Evolutionary conservation across 2,797 vertebrate species (phyloP).

Genomic region (Anas georgica): DNA sequence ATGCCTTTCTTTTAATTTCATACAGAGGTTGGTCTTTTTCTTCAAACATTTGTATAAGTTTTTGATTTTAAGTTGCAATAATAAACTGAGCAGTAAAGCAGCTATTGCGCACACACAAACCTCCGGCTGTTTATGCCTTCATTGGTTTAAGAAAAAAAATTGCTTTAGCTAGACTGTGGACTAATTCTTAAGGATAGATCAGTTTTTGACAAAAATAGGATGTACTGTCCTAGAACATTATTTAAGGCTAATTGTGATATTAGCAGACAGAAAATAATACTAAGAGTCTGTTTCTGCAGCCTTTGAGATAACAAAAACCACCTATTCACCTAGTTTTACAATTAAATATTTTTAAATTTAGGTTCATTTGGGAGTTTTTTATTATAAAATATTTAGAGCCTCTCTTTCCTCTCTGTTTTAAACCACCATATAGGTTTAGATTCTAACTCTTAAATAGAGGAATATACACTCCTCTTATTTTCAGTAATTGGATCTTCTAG

Average conservation of each 20-base stretch:
- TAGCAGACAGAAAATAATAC: slow-evolving; percentile 33
- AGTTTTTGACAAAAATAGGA: slow-evolving; percentile 46
- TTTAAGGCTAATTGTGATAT: slow-evolving; percentile 5
- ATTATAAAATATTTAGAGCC: background rate
- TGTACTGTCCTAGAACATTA: slow-evolving; percentile 29
- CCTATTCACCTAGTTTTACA: background rate
- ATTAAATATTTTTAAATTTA: slow-evolving; percentile 19
- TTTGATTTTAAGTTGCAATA: slow-evolving; percentile 37
- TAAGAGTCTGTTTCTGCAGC: slow-evolving; percentile 30
- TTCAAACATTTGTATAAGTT: slow-evolving; percentile 10
- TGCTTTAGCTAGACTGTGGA: background rate
- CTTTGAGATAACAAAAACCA: slow-evolving; percentile 6
- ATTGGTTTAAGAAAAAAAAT: background rate
- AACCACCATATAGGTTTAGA: background rate
- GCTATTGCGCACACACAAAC: background rate
- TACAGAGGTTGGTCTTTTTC: background rate
- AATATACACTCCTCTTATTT: background rate
- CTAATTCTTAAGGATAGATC: slow-evolving; percentile 27
- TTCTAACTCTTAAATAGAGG: background rate
- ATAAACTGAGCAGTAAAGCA: slow-evolving; percentile 32
- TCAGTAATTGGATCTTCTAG: background rate
- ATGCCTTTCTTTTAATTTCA: background rate
- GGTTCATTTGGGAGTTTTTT: background rate
- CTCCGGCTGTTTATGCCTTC: background rate
- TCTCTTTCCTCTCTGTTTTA: background rate